Conservation (phyloP, 2,797 vertebrate genomes). For the Emys orbicularis region DNA sequence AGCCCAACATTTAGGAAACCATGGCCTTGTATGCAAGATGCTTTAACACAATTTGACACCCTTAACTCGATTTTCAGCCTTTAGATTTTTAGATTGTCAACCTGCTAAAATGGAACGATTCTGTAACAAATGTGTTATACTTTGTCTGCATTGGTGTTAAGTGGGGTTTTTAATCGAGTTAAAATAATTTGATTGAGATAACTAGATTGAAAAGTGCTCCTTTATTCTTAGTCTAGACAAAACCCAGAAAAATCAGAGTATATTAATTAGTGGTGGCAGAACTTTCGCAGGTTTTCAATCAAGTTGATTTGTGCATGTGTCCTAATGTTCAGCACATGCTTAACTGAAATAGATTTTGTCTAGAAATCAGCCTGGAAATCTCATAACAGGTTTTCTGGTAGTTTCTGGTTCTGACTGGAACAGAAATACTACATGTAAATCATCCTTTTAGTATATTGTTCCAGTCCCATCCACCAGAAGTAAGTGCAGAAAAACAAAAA, state of each 20-base stretch:
- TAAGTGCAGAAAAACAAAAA: background rate
- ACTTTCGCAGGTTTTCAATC: background rate
- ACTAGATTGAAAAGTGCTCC: background rate
- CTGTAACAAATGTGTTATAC: background rate
- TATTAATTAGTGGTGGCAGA: background rate
- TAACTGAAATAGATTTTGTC: background rate
- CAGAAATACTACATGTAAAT: background rate
- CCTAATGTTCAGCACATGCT: background rate
- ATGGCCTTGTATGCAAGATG: background rate
- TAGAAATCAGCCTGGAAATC: background rate
- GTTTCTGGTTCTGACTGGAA: background rate
- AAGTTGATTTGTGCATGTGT: background rate
- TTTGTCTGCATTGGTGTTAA: background rate
- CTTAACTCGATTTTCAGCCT: background rate
- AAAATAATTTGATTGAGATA: background rate
- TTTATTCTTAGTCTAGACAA: background rate
- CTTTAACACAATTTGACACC: background rate
- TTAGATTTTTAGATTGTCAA: background rate
- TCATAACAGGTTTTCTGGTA: background rate
- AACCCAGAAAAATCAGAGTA: background rate
- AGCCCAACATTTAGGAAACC: background rate
- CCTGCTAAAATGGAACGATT: background rate
- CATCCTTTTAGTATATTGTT: background rate
- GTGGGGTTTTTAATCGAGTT: background rate
- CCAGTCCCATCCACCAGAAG: background rate